Evolutionary conservation across 2,888 invertebrate genomes (phyloP), one percentile per base, ranked within the genome.

Genomic region (Pristionchus exspectatus): DNA sequence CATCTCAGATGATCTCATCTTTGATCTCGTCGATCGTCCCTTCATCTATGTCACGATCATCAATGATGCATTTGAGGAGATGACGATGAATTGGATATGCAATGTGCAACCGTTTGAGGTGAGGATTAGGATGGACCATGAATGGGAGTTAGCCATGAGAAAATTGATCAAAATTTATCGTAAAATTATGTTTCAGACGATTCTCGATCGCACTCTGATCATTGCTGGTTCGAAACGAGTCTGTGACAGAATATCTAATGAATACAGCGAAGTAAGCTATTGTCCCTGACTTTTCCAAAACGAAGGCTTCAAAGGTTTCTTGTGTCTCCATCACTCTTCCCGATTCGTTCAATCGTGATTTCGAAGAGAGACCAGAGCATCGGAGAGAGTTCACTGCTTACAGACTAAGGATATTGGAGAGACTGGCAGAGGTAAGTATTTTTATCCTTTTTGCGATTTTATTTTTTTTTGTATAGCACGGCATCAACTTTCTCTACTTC

Each of bases 61-160:
- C 30, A 94, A 94, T 88, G 89, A 92, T 0, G 94, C 94, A 5
- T 95, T 94, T 87, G 89, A 92, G 54, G 91, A 92, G 30, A 88
- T 94, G 85, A 95, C 94, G 10, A 88, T 92, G 21, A 94, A 94
- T 84, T 94, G 94, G 93, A 91, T 94, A 84, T 94, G 94, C 90
- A 95, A 94, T 89, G 91, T 92, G 9, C 91, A 91, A 5, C 83
- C 90, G 3, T 92, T 94, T 88, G 89, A 91, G 44, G 92, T 93
- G n/a, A 74, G 56, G 21, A n/a, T 27, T 16, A n/a, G 24, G 66
- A 38, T 38, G 38, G 38, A 5, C 38, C 38, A 38, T 5, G 38
- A 38, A 38, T 38, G 38, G n/a, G 3, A 24, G 10, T 66, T 66
- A 66, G 24, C 10, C 24, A 2, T 24, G 44, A 30, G 27, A n/a